Base-by-base conservation (phyloP, 1,140 invertebrate species). In the Uloborus diversus region DNA sequence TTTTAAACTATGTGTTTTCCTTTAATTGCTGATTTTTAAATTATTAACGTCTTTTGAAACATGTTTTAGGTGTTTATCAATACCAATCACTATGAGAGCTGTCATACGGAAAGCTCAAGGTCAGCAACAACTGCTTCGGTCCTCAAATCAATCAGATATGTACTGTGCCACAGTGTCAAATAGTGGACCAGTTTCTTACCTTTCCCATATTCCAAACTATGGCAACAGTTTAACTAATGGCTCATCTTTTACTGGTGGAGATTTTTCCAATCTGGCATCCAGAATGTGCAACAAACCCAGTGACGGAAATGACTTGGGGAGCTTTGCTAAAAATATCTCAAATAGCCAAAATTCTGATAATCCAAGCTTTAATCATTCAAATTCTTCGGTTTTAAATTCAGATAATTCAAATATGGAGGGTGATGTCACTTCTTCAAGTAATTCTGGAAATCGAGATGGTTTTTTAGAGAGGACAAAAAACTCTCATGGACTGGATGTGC, bases 81-180 rank as follows among this genome's bases (percentile, higher is more conserved):
- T 98, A 85, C 96, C 96, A 3, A 90, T 97, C 23, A 96, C 95
- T 3, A 90, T 94, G 88, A 89, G 93, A 80, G 90, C 92, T 3
- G 86, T 95, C 7, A 89, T 94, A 5, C 89, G 90, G 79, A 91
- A 90, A 79, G 87, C 86, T n/a, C 84, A 83, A 62, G 65, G 28
- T 23, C 82, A 83, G 70, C 82, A 81, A 33, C 84, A 69, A 32
- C 82, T 82, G 70, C 75, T 35, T 61, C 83, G 30, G 80, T 82
- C 62, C 82, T 86, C 56, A 84, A 84, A 76, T 84, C 86, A 79
- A 27, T 64, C 75, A 7, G 81, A 82, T 64, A 30, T 69, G 0
- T 82, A 78, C 64, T 79, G 68, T 66, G 68, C 75, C 28, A 42
- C 81, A 32, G 78, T 75, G 4, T 33, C 13, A 37, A 53, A 59